Conservation (phyloP, 2,888 invertebrate species). For the Dynastes tityus region DNA sequence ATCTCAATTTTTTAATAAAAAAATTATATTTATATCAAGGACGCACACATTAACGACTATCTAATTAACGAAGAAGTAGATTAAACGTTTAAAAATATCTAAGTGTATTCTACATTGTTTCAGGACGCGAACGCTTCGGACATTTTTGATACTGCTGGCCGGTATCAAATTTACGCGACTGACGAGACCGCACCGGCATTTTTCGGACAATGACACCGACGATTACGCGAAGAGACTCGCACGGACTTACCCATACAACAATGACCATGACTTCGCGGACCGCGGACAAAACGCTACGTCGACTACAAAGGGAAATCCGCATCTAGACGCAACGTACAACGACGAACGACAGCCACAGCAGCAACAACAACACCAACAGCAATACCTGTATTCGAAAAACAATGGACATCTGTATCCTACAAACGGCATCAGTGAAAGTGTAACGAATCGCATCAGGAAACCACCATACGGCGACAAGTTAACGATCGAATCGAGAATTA, state of each 20-base stretch:
- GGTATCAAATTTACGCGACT: slow-evolving; percentile 50
- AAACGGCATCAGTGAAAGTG: slow-evolving; percentile 37
- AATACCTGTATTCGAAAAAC: neutral
- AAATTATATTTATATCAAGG: no score
- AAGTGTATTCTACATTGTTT: slow-evolving; percentile 27
- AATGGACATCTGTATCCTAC: slow-evolving; percentile 4
- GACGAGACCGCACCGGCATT: slow-evolving; percentile 41
- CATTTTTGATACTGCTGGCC: slow-evolving; percentile 49
- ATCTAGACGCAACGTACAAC: slow-evolving; percentile 23
- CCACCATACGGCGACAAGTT: neutral
- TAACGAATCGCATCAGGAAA: neutral
- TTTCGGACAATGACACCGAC: slow-evolving; percentile 48
- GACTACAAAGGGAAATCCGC: slow-evolving; percentile 32
- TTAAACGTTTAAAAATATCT: no score
- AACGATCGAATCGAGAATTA: slow-evolving; percentile 27
- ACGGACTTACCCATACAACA: slow-evolving; percentile 35
- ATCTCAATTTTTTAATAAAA: no score
- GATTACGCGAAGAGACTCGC: slow-evolving; percentile 36
- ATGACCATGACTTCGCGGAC: slow-evolving; percentile 45
- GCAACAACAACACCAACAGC: neutral
- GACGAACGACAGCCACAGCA: slow-evolving; percentile 4
- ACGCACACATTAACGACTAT: no score
- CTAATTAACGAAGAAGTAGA: no score
- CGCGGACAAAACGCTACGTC: slow-evolving; percentile 17
- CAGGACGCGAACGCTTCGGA: slow-evolving; percentile 44